These are phyloP conservation scores for Cryptotermes secundus DNA, from an alignment of 1,140 invertebrate genomes.

Conservation along the genomic window DNA sequence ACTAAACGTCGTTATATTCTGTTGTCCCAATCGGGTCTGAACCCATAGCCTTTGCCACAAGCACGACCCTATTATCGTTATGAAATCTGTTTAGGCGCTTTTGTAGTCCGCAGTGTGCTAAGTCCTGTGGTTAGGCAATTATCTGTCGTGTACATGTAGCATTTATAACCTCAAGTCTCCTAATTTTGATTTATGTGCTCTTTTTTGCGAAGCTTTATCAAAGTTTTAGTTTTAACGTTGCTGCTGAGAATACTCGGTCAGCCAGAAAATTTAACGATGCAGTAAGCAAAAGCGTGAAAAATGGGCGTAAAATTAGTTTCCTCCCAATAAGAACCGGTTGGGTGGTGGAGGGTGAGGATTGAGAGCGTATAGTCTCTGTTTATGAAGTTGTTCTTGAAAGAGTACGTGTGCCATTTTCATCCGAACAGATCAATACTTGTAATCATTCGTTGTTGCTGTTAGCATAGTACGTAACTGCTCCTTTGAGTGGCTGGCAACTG, in stretches of 20 bases:
- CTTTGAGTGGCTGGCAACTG: too few relatives aligned
- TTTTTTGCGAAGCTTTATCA: background rate
- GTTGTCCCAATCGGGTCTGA: too few relatives aligned
- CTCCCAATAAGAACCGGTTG: background rate
- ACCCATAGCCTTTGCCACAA: too few relatives aligned
- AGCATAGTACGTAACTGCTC: too few relatives aligned
- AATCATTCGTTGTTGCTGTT: too few relatives aligned
- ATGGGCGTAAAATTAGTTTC: conserved; percentile 1
- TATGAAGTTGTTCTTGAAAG: background rate
- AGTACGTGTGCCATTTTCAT: background rate
- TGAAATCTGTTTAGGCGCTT: too few relatives aligned
- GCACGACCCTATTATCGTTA: too few relatives aligned
- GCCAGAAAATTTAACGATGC: background rate
- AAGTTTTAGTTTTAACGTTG: background rate
- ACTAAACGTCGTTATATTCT: too few relatives aligned
- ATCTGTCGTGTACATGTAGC: background rate
- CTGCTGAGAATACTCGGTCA: background rate
- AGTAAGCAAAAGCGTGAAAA: conserved; percentile 2
- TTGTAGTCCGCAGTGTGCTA: background rate
- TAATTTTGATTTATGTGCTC: conserved; percentile 20
- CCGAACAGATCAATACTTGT: too few relatives aligned
- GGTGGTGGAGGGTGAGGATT: background rate
- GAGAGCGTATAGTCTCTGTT: background rate
- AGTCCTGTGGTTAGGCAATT: background rate
- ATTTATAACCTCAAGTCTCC: background rate